Percentiles rank a stretch among this genome's conserved stretches.
Conservation (phyloP, 2,113 vertebrate species). For the Suncus etruscus region DNA sequence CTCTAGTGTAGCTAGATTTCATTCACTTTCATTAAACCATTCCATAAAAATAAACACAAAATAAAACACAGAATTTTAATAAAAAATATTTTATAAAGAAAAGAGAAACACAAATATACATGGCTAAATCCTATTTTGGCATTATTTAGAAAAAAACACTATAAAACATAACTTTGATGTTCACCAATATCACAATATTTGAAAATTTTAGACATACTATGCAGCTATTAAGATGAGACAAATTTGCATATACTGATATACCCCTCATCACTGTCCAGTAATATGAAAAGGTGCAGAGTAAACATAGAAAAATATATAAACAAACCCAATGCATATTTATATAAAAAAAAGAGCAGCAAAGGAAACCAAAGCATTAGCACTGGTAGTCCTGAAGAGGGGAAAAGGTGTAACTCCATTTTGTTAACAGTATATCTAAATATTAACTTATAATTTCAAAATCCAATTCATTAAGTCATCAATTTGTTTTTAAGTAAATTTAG, state of each 20-base stretch:
- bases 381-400: not conserved
- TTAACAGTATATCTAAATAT: not conserved
- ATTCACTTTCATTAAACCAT: not conserved
- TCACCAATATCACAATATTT: not conserved
- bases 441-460: conserved; percentile 34
- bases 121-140: not conserved
- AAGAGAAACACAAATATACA: not conserved
- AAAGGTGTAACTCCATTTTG: conserved; percentile 7
- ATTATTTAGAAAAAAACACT: not conserved
- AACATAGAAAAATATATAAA: conserved; percentile 16
- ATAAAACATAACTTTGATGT: not conserved
- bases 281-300: not conserved
- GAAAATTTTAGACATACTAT: not conserved
- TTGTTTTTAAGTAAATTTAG: not conserved
- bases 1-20: not conserved
- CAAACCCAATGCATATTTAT: not conserved
- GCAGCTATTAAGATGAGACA: not conserved
- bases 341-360: not conserved
- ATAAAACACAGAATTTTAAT: not conserved
- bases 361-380: not conserved
- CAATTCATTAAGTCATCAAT: not conserved
- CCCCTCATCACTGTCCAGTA: not conserved
- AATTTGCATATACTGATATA: not conserved
- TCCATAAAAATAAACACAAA: conserved; percentile 17
- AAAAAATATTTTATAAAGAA: too few relatives aligned